Base-by-base conservation (phyloP, 2,113 vertebrate species). In the Pica pica region DNA sequence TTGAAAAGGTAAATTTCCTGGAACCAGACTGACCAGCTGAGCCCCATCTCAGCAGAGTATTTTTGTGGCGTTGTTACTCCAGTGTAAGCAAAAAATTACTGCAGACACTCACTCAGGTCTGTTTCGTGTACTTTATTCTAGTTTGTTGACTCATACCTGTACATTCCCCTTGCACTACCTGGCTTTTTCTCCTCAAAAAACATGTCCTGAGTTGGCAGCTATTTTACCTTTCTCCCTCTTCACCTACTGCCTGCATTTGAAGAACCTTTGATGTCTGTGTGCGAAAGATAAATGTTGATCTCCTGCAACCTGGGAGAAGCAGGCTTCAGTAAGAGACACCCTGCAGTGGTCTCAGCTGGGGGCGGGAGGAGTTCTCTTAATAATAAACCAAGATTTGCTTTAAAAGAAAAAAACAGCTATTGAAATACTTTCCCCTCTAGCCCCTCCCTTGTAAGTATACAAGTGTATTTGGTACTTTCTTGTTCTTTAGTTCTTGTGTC, bases 141-240 rank as follows among this genome's bases (percentile, higher is more conserved):
- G 7, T 75, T 75, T 82, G 39, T 52, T 79, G 18, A 47, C 28
- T 86, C 23, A 2, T 20, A 67, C 28, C 27, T 35, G 11, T 23
- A 33, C 3, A 1, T 1, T 68, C 47, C 23, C 31, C 16, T 64
- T 55, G 16, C 0, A 2, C 27, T 44, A 8, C 8, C 31, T 44
- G 50, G 4, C 4, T 64, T 89, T 80, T 61, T 50, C 59, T 73
- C 18, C 22, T 65, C 41, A 85, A 27, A 44, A 67, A 87, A 70
- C 23, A 24, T 9, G 20, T n/a, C 46, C 78, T 46, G 37, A 74
- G 10, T 11, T 61, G n/a, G 31, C 41, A 83, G 42, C 47, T 70
- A 31, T 60, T 94, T 80, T 73, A 52, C 35, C 10, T 76, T 87
- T 65, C 52, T 50, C 18, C 49, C 28, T 57, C 24, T 82, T 87